These are phyloP conservation scores for Parthenolecanium corni DNA, from an alignment of 2,888 invertebrate genomes.

Conservation along the genomic window DNA sequence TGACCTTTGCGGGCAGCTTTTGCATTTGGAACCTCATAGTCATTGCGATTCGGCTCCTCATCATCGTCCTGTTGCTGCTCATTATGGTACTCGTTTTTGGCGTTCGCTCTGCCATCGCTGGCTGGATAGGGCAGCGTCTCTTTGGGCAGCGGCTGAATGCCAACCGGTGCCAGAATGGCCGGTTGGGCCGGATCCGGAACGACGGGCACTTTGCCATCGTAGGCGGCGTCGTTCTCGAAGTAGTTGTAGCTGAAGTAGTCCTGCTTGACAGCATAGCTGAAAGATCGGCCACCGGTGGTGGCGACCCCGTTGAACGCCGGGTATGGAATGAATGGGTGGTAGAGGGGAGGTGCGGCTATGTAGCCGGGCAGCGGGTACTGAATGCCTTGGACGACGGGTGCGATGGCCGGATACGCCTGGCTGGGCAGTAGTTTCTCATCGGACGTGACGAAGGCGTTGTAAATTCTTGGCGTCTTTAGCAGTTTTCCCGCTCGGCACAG, in stretches of 20 bases:
- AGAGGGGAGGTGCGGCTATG: not conserved
- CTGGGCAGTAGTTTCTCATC: conserved; percentile 65
- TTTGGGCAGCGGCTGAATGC: not conserved
- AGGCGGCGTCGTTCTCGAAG: not conserved
- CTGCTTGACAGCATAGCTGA: not conserved
- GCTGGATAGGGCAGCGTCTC: not conserved
- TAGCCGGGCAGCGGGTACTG: conserved; percentile 15
- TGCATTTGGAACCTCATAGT: no score
- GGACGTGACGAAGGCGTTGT: conserved; percentile 67
- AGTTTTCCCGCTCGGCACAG: conserved; percentile 54
- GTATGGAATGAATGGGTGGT: not conserved
- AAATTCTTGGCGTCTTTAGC: conserved; percentile 58
- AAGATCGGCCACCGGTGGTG: not conserved
- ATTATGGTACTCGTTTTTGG: no score
- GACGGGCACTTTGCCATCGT: not conserved
- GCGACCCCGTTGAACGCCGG: not conserved
- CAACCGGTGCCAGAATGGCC: not conserved
- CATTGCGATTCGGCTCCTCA: no score
- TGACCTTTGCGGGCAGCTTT: no score
- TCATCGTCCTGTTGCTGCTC: no score
- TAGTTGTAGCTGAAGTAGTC: not conserved
- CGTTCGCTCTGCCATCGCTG: not conserved
- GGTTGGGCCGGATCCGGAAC: not conserved
- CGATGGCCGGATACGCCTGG: conserved; percentile 52
- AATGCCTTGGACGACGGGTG: conserved; percentile 33